Conservation (phyloP, 2,797 vertebrate genomes). For the Gymnopithys bicolor region DNA sequence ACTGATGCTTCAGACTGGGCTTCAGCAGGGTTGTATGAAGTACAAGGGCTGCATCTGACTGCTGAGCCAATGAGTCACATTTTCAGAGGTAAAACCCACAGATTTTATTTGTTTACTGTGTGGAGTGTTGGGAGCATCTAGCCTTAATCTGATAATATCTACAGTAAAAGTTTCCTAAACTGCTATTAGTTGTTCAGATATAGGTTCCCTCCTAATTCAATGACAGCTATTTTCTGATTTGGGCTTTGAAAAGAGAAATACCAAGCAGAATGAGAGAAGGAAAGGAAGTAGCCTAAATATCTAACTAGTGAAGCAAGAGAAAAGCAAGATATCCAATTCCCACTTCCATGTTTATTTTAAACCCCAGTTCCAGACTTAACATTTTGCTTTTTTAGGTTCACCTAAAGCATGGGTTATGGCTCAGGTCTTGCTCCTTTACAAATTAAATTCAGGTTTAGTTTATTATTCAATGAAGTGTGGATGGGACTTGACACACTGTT, state of each 20-base stretch:
- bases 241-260: background rate
- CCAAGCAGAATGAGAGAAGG: background rate
- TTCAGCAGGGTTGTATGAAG: background rate
- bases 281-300: background rate
- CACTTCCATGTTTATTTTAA: background rate
- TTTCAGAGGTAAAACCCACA: background rate
- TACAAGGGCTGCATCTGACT: background rate
- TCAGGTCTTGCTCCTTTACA: background rate
- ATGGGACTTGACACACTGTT: background rate
- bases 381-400: background rate
- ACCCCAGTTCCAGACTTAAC: background rate
- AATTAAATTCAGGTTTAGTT: background rate
- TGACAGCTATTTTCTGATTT: background rate
- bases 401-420: background rate
- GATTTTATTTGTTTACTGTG: background rate
- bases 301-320: background rate
- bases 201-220: background rate
- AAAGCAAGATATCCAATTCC: background rate
- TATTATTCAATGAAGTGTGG: background rate
- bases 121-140: background rate
- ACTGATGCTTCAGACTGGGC: constrained; percentile 34
- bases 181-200: background rate
- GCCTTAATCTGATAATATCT: background rate
- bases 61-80: background rate
- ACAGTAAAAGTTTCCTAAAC: background rate